Base-by-base conservation (phyloP, 2,797 vertebrate genomes). In the Bovichtus variegatus region DNA sequence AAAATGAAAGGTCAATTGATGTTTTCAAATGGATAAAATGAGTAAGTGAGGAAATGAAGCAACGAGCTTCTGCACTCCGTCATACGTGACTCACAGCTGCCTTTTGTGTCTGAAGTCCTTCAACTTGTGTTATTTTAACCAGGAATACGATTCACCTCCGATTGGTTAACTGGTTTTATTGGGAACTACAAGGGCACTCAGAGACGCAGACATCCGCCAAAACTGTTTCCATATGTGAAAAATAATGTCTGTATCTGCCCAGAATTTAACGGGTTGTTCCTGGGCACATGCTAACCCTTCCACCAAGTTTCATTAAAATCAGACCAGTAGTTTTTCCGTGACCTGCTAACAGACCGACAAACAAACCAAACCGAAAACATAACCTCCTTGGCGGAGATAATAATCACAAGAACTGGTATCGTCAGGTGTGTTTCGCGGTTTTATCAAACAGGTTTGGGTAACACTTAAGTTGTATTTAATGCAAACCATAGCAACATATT, bases 11-110 rank as follows among this genome's bases (percentile, higher is more conserved):
- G 50, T 60, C 53, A 71, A 16, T 8, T 64, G 19, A 66, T 64
- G n/a, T 80, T 76, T 83, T 57, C 54, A 9, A 70, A 54, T 25
- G 19, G 31, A 43, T 57, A 5, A 34, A 57, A 74, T 63, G 53
- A 63, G 13, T 54, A 59, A 59, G 25, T 25, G 54, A 62, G 51
- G 65, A 64, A 71, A 64, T 55, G 3, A 62, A 57, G 62, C 41
- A 46, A 58, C 43, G 77, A 31, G 59, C 69, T 49, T 71, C 51
- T 49, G 41, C n/a, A 25, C 49, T 31, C n/a, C 63, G 44, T 25
- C 15, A 19, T 44, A 49, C 47, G 49, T 82, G 80, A 85, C 51
- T 85, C 74, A 49, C 25, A 9, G 16, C 21, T 62, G 34, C 64
- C 6, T 34, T 23, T 27, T 53, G 53, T 25, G 36, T 47, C 1